phyloP scores from a whole-genome alignment of 2,888 invertebrate genomes.

The Pterobdella sp. region DNA sequence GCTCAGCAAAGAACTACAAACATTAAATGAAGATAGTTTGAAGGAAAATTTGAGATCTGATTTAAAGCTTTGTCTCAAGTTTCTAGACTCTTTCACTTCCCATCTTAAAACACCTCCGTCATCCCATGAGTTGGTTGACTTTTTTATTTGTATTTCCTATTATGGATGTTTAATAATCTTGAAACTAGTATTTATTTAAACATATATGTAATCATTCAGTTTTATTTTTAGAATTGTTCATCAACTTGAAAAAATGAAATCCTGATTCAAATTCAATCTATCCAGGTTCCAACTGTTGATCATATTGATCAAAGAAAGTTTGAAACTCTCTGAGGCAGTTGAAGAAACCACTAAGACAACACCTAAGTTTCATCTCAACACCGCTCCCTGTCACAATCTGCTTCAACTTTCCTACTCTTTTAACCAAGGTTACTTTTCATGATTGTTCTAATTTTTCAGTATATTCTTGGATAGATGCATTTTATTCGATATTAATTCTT shows the following conservation, averaged over 20 bases:
- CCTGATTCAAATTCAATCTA: too few relatives aligned
- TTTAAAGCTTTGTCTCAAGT: too few relatives aligned
- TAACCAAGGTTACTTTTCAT: background rate
- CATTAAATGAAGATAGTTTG: too few relatives aligned
- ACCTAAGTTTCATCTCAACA: slow-evolving; percentile 6
- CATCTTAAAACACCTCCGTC: too few relatives aligned
- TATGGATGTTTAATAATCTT: too few relatives aligned
- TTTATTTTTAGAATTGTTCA: background rate
- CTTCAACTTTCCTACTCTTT: slow-evolving; percentile 6
- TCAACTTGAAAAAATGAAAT: background rate
- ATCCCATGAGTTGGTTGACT: too few relatives aligned
- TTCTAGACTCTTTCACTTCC: too few relatives aligned
- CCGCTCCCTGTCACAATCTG: background rate
- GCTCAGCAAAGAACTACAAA: too few relatives aligned
- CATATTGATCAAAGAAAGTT: background rate
- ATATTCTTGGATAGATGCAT: background rate
- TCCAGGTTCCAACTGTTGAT: background rate
- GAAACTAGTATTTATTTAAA: too few relatives aligned
- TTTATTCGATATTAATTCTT: background rate
- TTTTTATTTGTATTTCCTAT: too few relatives aligned
- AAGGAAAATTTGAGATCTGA: too few relatives aligned
- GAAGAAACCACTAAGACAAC: background rate
- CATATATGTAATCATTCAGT: too few relatives aligned
- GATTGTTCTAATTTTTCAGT: background rate
- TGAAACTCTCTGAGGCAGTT: background rate